These are phyloP conservation scores for Anticlea derivata DNA, from an alignment of 2,888 invertebrate genomes.

Conservation along the genomic window DNA sequence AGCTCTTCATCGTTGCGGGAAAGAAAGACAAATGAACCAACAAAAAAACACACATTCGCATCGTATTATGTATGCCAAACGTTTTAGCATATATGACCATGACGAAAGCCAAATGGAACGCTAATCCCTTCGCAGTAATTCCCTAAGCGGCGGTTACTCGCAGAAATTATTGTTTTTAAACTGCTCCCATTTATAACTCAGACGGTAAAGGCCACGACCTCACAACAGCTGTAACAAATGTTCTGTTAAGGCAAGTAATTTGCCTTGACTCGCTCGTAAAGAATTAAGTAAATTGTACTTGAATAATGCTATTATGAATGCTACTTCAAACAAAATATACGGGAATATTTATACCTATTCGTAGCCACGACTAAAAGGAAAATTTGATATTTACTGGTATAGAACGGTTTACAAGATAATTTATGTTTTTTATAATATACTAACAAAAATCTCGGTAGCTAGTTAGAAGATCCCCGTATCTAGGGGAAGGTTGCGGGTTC, in stretches of 20 bases:
- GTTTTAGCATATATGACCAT: neutral
- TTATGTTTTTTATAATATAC: too few species aligned
- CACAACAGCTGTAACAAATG: conserved; percentile 23
- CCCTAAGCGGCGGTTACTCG: neutral
- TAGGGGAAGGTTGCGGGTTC: too few species aligned
- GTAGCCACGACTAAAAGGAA: neutral
- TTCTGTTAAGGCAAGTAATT: conserved; percentile 21
- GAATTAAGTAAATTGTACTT: conserved; percentile 19
- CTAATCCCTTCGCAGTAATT: conserved; percentile 2
- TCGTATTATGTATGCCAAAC: too few species aligned
- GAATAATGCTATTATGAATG: conserved; percentile 7
- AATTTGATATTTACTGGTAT: too few species aligned
- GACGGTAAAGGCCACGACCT: conserved; percentile 15
- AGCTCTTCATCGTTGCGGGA: too few species aligned
- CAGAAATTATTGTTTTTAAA: conserved; percentile 21
- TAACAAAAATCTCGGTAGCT: too few species aligned
- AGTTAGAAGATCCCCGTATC: too few species aligned
- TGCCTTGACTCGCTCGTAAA: conserved; percentile 13
- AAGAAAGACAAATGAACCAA: too few species aligned
- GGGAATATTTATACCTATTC: neutral
- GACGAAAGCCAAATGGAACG: neutral
- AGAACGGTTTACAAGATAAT: too few species aligned
- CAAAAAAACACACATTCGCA: too few species aligned
- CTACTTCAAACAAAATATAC: neutral
- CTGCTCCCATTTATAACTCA: conserved; percentile 20